Evolutionary conservation across 37 sponge, comb jelly and placozoan species (phyloP), one percentile per base, ranked within the genome.

Genomic region (Tethya wilhelma): DNA sequence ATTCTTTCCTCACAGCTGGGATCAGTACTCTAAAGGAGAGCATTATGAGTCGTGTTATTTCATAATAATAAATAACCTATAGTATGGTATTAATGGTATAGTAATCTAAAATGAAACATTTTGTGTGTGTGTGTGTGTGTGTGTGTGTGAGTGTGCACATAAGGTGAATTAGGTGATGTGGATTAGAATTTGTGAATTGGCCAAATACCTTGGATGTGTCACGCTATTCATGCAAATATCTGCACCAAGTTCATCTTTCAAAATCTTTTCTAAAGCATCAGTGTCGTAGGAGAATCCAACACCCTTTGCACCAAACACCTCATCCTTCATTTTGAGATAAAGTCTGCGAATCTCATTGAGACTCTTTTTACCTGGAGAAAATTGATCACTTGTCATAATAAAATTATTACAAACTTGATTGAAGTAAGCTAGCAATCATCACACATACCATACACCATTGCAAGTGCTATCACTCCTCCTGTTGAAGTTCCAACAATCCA

Each of bases 401-500:
- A n/a, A n/a, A n/a, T n/a, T n/a, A n/a, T n/a, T n/a, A n/a, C n/a
- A n/a, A n/a, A n/a, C n/a, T n/a, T n/a, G n/a, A n/a, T n/a, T n/a
- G n/a, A n/a, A n/a, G n/a, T n/a, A n/a, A n/a, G n/a, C n/a, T n/a
- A n/a, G n/a, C n/a, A n/a, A n/a, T n/a, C n/a, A n/a, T n/a, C n/a
- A 30, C 37, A 62, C 88, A 71, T 26, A 81, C 88, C 79, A 69
- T 81, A 88, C 17, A 88, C 83, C 26, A 88, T 60, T 17, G 63
- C 88, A 64, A 88, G 64, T 34, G 88, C 88, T 30, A 88, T 62
- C 6, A 88, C 46, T 33, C 83, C 88, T 34, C 88, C 88, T 53
- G 88, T 88, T 1, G 79, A 78, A 2, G 88, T 81, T 1, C 88
- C 88, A 4, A 88, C 77, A 36, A 88, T 81, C 88, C 88, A 88